These are phyloP conservation scores for Melitaea cinxia DNA, from an alignment of 1,140 invertebrate genomes.

Conservation along the genomic window DNA sequence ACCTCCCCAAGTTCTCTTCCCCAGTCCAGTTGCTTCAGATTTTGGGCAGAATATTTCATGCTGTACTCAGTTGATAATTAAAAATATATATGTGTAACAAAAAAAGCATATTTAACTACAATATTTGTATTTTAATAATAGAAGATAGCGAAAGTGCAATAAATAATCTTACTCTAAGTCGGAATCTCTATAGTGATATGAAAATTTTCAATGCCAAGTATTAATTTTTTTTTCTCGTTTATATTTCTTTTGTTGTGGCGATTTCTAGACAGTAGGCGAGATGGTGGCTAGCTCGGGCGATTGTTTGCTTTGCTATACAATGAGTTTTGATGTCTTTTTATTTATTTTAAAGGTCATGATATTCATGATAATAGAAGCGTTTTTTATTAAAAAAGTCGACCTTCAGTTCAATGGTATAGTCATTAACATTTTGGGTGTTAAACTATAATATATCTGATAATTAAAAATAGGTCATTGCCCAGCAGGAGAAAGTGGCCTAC, in stretches of 20 bases:
- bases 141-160: not conserved
- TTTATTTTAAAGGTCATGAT: constrained; percentile 1
- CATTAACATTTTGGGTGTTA: too few species aligned
- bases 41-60: too few species aligned
- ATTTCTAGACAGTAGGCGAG: constrained; percentile 24
- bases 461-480: too few species aligned
- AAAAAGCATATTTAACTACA: not conserved
- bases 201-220: constrained; percentile 25
- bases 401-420: too few species aligned
- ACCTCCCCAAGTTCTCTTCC: too few species aligned
- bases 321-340: not conserved
- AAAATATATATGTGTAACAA: not conserved
- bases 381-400: too few species aligned
- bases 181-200: constrained; percentile 16
- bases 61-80: too few species aligned
- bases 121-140: not conserved
- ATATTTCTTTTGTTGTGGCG: constrained; percentile 24
- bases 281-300: constrained; percentile 19
- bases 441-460: too few species aligned
- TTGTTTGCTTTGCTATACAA: constrained; percentile 16
- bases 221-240: constrained; percentile 23
- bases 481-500: too few species aligned
- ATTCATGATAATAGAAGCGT: not conserved
- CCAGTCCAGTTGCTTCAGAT: too few species aligned
- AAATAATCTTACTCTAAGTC: not conserved